A percentile compares a stretch with the other conserved stretches of the same genome.
Conservation (phyloP, 2,888 invertebrate species). For the Acronicta aceris region DNA sequence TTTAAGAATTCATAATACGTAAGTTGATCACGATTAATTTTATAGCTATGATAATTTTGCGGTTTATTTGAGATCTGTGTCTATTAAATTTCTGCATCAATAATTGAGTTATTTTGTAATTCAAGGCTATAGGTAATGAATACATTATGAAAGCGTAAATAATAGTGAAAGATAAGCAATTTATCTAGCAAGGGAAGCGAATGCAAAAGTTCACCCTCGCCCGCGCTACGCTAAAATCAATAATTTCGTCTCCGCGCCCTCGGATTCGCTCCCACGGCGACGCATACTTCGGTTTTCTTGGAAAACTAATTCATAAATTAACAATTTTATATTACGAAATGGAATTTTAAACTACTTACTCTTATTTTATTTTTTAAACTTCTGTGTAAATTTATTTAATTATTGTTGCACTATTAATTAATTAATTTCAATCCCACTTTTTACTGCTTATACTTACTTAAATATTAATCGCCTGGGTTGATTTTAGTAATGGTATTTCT, state of each 20-base stretch:
- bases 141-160: constrained; percentile 50
- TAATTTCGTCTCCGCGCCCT: constrained; percentile 78
- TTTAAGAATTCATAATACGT: too few relatives aligned
- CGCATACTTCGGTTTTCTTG: constrained; percentile 38
- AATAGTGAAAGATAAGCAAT: constrained; percentile 72
- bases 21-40: too few relatives aligned
- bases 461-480: too few relatives aligned
- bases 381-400: too few relatives aligned
- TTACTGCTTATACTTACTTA: too few relatives aligned
- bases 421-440: too few relatives aligned
- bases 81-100: too few relatives aligned
- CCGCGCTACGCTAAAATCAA: constrained; percentile 78
- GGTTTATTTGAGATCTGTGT: too few relatives aligned
- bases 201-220: constrained; percentile 79
- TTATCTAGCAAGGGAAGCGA: constrained; percentile 73
- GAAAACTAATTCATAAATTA: constrained; percentile 39
- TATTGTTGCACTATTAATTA: too few relatives aligned
- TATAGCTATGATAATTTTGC: too few relatives aligned
- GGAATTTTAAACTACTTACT: neutral
- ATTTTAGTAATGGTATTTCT: too few relatives aligned
- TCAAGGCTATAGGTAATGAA: constrained; percentile 14
- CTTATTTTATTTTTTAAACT: too few relatives aligned
- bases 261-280: constrained; percentile 42
- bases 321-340: constrained; percentile 16
- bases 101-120: constrained; percentile 16